Base-by-base conservation (phyloP, 2,113 vertebrate species). In the Bucco capensis region DNA sequence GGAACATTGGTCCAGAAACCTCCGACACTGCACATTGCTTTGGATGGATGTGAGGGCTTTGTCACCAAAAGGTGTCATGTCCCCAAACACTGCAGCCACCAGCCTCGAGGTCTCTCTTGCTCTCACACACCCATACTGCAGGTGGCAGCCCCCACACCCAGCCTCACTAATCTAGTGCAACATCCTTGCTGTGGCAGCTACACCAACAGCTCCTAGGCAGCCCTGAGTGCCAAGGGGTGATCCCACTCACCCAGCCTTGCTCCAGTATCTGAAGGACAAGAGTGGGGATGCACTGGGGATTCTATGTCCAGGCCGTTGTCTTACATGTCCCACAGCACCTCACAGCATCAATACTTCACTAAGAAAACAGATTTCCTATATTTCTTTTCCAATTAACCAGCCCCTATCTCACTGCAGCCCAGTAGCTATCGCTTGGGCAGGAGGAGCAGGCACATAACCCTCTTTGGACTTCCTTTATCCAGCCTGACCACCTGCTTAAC, bases 61-160 rank as follows among this genome's bases (percentile, higher is more conserved):
- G 6, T 33, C 73, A 31, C 46, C 67, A 25, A 15, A 65, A 33
- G 2, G 1, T 14, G 8, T 21, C 33, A 24, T 47, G 60, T 58
- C 47, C 76, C 28, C 73, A 19, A 2, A 31, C 31, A 0, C 46
- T 16, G 19, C 46, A 24, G 62, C 62, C 46, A 9, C 24, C 50
- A 72, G 38, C 46, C 31, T 31, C 0, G 0, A 15, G 2, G 5
- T 24, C 30, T 50, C 27, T 27, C 1, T 0, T 17, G 38, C 30
- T 46, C 2, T 33, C 2, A 0, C 9, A 46, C 14, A 8, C 10
- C 66, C 57, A 35, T 16, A 8, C 14, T 0, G 0, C 18, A 12
- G n/a, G 62, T 23, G 38, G 10, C 38, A 54, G 33, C 47, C 19
- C 56, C 44, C 1, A 0, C 22, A 13, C 14, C 61, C 38, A 0